These are phyloP conservation scores for Synergus itoensis DNA, from an alignment of 2,888 invertebrate genomes.

Conservation along the genomic window DNA sequence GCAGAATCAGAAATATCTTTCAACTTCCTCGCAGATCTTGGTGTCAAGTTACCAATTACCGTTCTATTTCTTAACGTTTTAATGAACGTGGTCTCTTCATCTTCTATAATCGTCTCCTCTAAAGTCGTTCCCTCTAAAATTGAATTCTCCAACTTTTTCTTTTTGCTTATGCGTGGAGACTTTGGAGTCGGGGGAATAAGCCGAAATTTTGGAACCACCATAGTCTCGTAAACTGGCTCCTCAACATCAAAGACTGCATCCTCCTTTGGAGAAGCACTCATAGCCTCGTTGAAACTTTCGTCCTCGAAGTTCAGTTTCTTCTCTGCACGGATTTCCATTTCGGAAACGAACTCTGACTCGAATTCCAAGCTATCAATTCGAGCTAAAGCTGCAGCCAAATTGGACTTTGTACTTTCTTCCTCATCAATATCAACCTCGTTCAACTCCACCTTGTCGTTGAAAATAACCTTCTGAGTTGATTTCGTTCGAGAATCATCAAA, in stretches of 20 bases:
- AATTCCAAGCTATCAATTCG: constrained; percentile 61
- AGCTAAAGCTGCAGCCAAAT: constrained; percentile 54
- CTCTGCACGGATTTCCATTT: constrained; percentile 47
- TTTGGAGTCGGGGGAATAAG: not conserved
- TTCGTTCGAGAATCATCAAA: constrained; percentile 50
- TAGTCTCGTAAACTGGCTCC: no score
- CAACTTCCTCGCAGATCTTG: not conserved
- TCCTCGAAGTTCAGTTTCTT: constrained; percentile 60
- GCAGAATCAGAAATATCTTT: not conserved
- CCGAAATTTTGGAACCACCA: not conserved
- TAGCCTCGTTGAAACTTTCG: constrained; percentile 46
- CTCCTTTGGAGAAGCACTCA: not conserved
- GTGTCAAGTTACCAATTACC: constrained; percentile 21
- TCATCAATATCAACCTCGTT: constrained; percentile 59
- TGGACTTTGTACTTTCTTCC: constrained; percentile 48
- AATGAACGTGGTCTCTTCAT: constrained; percentile 37
- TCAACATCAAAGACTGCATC: not conserved
- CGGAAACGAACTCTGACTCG: constrained; percentile 37
- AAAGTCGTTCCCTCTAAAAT: not conserved
- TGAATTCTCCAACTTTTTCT: not conserved
- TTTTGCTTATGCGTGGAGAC: not conserved
- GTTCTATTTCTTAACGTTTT: constrained; percentile 47
- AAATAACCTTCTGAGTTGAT: constrained; percentile 68
- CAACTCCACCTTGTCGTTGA: constrained; percentile 61
- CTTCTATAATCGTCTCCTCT: not conserved